These are phyloP conservation scores for Carcharodon carcharias DNA, from an alignment of 2,797 vertebrate genomes.

Conservation along the genomic window DNA sequence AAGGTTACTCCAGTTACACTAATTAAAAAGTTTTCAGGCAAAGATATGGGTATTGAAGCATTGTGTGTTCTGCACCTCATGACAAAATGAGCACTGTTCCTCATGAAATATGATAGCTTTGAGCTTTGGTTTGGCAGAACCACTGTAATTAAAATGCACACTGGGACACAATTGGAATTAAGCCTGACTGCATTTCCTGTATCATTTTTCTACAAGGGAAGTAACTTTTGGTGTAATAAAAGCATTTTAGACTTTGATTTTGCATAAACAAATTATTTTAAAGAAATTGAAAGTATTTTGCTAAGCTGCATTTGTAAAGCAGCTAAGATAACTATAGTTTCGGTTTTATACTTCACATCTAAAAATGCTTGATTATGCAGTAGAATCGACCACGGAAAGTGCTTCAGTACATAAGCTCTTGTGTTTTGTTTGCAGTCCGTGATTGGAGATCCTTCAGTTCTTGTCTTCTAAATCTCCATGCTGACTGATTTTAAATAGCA, in stretches of 20 bases:
- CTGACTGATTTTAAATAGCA: slow-evolving; percentile 52
- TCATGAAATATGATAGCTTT: slow-evolving; percentile 49
- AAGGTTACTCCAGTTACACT: slow-evolving; percentile 35
- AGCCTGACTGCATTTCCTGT: slow-evolving; percentile 42
- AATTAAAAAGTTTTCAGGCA: slow-evolving; percentile 36
- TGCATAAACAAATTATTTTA: not conserved
- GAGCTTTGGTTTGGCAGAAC: slow-evolving; percentile 51
- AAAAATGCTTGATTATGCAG: slow-evolving; percentile 16
- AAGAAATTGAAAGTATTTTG: not conserved
- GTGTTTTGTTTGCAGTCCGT: slow-evolving; percentile 43
- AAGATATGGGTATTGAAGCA: slow-evolving; percentile 43
- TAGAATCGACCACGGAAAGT: slow-evolving; percentile 37
- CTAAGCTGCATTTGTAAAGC: not conserved
- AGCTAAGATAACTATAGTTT: not conserved
- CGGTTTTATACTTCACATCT: not conserved
- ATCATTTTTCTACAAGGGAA: slow-evolving; percentile 2
- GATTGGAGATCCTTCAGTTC: slow-evolving; percentile 43
- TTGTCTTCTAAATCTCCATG: slow-evolving; percentile 46
- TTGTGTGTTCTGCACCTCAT: slow-evolving; percentile 41
- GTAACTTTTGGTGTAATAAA: not conserved
- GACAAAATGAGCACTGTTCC: slow-evolving; percentile 46
- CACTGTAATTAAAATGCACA: slow-evolving; percentile 46
- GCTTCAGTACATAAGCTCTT: slow-evolving; percentile 41
- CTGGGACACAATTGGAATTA: slow-evolving; percentile 43
- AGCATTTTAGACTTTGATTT: not conserved